These are phyloP conservation scores for Porites divaricata DNA, from an alignment of 92 coral and sea anemone genomes.

Conservation along the genomic window DNA sequence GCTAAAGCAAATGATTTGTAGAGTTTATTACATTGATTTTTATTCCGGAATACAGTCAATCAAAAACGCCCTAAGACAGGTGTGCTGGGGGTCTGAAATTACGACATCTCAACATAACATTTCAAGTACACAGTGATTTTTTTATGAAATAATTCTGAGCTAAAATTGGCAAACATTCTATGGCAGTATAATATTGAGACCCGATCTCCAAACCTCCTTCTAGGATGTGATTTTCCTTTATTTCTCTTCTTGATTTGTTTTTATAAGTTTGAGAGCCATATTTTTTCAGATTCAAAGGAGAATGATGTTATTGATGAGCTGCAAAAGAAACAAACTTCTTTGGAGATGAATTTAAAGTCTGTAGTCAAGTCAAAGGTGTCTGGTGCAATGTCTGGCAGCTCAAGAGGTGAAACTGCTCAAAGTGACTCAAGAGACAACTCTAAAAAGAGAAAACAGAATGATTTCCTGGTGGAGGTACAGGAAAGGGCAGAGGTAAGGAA, in stretches of 20 bases:
- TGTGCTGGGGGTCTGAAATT: too few relatives aligned
- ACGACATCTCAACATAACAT: too few relatives aligned
- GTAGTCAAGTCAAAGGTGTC: slow-evolving; percentile 24
- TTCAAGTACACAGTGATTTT: too few relatives aligned
- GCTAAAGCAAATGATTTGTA: too few relatives aligned
- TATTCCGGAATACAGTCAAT: too few relatives aligned
- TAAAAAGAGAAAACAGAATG: slow-evolving; percentile 83
- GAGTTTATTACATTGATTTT: too few relatives aligned
- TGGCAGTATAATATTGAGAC: too few relatives aligned
- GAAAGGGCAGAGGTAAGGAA: slow-evolving; percentile 91
- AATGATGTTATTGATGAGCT: slow-evolving; percentile 50
- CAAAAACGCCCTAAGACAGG: too few relatives aligned
- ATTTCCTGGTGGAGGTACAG: slow-evolving; percentile 82
- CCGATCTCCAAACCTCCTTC: too few relatives aligned
- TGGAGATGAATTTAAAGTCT: slow-evolving; percentile 53
- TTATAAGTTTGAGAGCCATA: not conserved
- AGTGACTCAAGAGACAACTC: slow-evolving; percentile 32
- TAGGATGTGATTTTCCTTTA: too few relatives aligned
- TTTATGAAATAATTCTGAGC: too few relatives aligned
- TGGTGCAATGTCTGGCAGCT: not conserved
- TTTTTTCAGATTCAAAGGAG: slow-evolving; percentile 24
- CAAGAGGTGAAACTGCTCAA: slow-evolving; percentile 11
- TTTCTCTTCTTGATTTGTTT: not conserved
- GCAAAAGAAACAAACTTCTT: slow-evolving; percentile 42
- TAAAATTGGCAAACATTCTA: too few relatives aligned